Evolutionary conservation across 2,113 vertebrate species (phyloP), one percentile per base, ranked within the genome.

Genomic region (Hucho hucho): DNA sequence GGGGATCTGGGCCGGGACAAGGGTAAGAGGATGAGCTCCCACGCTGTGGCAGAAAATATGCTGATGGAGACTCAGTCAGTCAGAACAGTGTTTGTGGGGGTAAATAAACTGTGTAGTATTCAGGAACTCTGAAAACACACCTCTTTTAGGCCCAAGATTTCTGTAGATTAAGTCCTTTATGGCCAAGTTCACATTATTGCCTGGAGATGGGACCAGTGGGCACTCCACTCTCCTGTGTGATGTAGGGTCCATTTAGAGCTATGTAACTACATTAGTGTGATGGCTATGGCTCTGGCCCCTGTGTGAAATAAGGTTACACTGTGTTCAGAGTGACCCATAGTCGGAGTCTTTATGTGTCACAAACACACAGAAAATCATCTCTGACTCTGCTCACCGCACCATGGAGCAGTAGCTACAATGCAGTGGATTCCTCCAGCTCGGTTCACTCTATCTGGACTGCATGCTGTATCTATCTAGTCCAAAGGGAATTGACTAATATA

Each of bases 261-360:
- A 61, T 49, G 77, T 86, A 86, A 90, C 73, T 87, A n/a, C 64
- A 80, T 90, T 89, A 88, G 69, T 70, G 87, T 59, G 70, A 63
- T 16, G 79, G 59, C 78, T 72, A 69, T 28, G 76, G 78, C 79
- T 79, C 59, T 70, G 75, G 29, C 64, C 79, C 76, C 63, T 70
- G 76, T 76, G 76, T 79, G 0, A 84, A 87, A 90, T 91, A 73
- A 79, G 65, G 78, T 90, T 88, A 84, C 56, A 63, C 75, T 49
- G 77, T 59, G 64, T 78, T 76, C 79, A 64, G 24, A 28, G 77
- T 76, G 69, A 80, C 78, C 79, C 67, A 79, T 68, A 72, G 72
- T 70, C 75, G 63, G 32, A 72, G 37, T 69, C 58, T 24, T 80
- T n/a, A 56, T 22, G 43, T 43, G 9, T 43, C 71, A 46, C 29